Evolutionary conservation across 2,888 invertebrate genomes (phyloP).

Genomic region (Macropis europaea): DNA sequence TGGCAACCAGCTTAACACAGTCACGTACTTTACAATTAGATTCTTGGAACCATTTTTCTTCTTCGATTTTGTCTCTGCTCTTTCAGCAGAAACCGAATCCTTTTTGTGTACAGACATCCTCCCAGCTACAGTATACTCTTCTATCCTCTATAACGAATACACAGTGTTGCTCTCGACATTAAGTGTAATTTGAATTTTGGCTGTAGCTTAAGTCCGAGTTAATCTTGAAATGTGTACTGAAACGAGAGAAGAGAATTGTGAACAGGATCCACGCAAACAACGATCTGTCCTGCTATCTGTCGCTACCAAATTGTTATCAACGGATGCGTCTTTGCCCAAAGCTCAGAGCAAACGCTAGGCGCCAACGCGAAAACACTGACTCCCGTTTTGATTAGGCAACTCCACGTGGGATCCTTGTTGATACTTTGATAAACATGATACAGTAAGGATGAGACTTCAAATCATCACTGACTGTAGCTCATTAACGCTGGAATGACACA

Average conservation of each 20-base stretch:
- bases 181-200: too few relatives aligned
- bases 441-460: constrained; percentile 19
- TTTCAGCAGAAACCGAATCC: background rate
- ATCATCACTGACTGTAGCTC: too few relatives aligned
- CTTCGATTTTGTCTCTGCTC: background rate
- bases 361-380: background rate
- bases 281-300: constrained; percentile 19
- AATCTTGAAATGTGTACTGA: too few relatives aligned
- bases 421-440: constrained; percentile 49
- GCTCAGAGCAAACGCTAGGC: constrained; percentile 42
- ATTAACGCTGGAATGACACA: too few relatives aligned
- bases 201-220: too few relatives aligned
- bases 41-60: constrained; percentile 1
- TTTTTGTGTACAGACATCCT: constrained; percentile 27
- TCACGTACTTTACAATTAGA: constrained; percentile 77
- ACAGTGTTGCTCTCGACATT: too few relatives aligned
- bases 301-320: constrained; percentile 43
- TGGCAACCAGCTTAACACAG: constrained; percentile 85
- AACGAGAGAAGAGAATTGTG: too few relatives aligned
- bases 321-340: constrained; percentile 27
- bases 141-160: background rate
- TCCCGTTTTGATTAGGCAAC: background rate
- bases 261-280: too few relatives aligned
- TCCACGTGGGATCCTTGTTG: constrained; percentile 24
- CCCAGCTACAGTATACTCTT: background rate